Percentiles rank a stretch among this genome's conserved stretches.
These are phyloP conservation scores for Pseudochromis fuscus DNA, from an alignment of 2,797 vertebrate species.

Conservation along the genomic window DNA sequence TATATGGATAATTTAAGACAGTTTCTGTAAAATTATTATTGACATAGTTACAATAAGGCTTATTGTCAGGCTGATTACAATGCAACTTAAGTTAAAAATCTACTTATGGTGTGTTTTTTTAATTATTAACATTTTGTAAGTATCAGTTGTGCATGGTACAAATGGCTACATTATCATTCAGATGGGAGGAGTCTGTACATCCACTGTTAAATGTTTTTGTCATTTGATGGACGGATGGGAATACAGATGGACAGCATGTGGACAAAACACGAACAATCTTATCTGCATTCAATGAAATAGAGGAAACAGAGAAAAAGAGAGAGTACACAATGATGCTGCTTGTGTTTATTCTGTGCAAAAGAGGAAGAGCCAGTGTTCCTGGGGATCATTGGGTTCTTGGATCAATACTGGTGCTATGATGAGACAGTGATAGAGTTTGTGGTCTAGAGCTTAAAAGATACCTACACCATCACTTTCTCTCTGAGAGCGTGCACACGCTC, in stretches of 20 bases:
- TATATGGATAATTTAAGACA: too few relatives aligned
- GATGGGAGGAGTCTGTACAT: too few relatives aligned
- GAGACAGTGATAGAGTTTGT: constrained; percentile 80
- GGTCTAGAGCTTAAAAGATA: constrained; percentile 71
- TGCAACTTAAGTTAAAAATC: too few relatives aligned
- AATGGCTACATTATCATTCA: too few relatives aligned
- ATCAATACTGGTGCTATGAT: constrained; percentile 79
- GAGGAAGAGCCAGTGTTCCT: constrained; percentile 66
- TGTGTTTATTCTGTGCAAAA: constrained; percentile 60
- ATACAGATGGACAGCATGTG: constrained; percentile 18
- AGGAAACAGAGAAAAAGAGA: constrained; percentile 21
- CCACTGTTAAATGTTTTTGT: background rate
- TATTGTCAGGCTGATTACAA: too few relatives aligned
- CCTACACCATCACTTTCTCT: constrained; percentile 50
- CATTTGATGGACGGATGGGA: background rate
- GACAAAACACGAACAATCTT: constrained; percentile 23
- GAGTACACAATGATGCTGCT: constrained; percentile 36
- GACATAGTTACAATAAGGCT: too few relatives aligned
- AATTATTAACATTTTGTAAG: background rate
- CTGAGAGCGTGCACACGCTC: background rate
- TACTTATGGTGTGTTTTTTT: too few relatives aligned
- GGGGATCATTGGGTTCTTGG: constrained; percentile 71
- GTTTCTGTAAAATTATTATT: too few relatives aligned
- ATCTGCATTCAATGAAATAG: constrained; percentile 52
- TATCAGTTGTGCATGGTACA: background rate